Conservation (phyloP, 2,888 invertebrate genomes). For the Beris chalybata region DNA sequence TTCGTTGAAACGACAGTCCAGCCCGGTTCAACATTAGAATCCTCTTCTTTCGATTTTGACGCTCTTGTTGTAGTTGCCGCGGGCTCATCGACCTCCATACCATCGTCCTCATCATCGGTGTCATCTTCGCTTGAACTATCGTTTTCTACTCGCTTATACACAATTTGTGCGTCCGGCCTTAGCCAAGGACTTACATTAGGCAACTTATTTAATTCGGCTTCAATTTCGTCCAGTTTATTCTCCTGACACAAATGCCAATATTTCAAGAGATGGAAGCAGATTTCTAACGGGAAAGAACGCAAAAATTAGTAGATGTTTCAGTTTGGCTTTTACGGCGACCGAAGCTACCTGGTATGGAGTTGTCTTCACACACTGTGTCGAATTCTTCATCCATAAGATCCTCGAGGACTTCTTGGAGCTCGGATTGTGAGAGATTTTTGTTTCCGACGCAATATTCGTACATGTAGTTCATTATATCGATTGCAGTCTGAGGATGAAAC, state of each 20-base stretch:
- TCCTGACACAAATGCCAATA: slow-evolving; percentile 62
- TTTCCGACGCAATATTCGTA: slow-evolving; percentile 66
- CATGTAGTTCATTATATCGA: slow-evolving; percentile 66
- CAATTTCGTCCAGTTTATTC: slow-evolving; percentile 61
- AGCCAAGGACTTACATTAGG: slow-evolving; percentile 65
- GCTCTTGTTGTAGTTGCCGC: slow-evolving; percentile 45
- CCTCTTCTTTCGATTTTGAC: slow-evolving; percentile 26
- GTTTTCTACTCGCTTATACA: slow-evolving; percentile 40
- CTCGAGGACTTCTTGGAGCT: slow-evolving; percentile 66
- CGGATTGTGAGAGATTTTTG: slow-evolving; percentile 61
- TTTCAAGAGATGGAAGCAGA: slow-evolving; percentile 61
- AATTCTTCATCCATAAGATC: slow-evolving; percentile 75
- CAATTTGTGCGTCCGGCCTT: slow-evolving; percentile 58
- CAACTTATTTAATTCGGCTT: slow-evolving; percentile 62
- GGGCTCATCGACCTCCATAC: slow-evolving; percentile 46
- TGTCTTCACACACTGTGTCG: slow-evolving; percentile 71
- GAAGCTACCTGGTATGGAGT: slow-evolving; percentile 63
- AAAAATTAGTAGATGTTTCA: not conserved
- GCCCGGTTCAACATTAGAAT: slow-evolving; percentile 61
- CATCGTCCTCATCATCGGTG: slow-evolving; percentile 52
- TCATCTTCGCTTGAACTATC: slow-evolving; percentile 57
- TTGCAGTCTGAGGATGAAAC: slow-evolving; percentile 60
- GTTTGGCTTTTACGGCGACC: not conserved
- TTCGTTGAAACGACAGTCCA: slow-evolving; percentile 67
- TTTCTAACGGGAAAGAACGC: slow-evolving; percentile 56